Percentiles rank a stretch among this genome's conserved stretches.
Conservation (phyloP, 2,797 vertebrate genomes). For the Sphenodon punctatus region DNA sequence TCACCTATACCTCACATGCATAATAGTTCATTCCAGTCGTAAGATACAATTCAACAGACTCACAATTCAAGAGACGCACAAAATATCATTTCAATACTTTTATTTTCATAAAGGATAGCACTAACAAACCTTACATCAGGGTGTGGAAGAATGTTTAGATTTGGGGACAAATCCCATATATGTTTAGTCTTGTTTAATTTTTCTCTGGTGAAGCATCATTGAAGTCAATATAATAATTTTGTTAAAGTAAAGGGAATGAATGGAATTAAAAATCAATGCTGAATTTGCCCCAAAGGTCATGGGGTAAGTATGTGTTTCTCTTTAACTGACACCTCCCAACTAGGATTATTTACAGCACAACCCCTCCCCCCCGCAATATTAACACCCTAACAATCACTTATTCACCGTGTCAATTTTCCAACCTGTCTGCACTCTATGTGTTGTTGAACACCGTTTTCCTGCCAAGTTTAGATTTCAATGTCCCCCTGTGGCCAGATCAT, state of each 20-base stretch:
- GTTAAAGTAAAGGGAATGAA: slow-evolving; percentile 21
- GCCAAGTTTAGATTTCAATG: background rate
- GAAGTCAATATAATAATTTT: background rate
- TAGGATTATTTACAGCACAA: background rate
- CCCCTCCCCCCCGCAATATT: background rate
- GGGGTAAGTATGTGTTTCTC: slow-evolving; percentile 13
- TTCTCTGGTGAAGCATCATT: background rate
- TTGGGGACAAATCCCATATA: background rate
- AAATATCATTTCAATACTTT: background rate
- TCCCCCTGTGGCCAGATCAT: background rate
- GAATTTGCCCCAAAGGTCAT: background rate
- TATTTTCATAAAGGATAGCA: background rate
- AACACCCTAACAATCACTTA: background rate
- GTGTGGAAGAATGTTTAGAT: background rate
- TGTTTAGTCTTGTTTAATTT: background rate
- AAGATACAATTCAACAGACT: background rate
- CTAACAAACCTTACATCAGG: background rate
- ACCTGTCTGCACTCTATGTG: background rate
- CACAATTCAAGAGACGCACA: background rate
- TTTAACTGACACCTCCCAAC: background rate
- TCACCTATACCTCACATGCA: background rate
- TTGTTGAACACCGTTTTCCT: background rate
- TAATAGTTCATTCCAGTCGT: too few relatives aligned
- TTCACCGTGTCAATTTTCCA: background rate
- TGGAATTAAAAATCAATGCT: too few relatives aligned